These are phyloP conservation scores for Crocallis elinguaria DNA, from an alignment of 2,888 invertebrate genomes.

Conservation along the genomic window DNA sequence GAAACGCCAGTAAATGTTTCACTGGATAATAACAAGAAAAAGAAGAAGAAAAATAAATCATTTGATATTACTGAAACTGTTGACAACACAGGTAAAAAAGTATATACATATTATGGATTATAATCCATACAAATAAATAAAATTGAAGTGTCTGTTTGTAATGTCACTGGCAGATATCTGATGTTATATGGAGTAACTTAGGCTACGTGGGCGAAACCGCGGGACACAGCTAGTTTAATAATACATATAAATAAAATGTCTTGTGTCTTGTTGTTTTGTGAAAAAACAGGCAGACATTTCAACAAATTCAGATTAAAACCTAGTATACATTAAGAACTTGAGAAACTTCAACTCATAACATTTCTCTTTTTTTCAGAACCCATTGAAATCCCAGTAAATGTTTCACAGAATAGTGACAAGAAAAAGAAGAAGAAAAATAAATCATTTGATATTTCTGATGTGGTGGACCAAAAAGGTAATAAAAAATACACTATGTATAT, in stretches of 20 bases:
- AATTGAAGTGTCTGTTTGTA: no score
- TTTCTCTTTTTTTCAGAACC: constrained; percentile 3
- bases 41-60: constrained; percentile 20
- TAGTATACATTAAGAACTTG: no score
- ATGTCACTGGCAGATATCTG: no score
- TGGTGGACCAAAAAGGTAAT: constrained; percentile 2
- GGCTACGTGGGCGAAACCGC: no score
- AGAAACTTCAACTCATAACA: no score
- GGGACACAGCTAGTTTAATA: no score
- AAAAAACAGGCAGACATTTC: no score
- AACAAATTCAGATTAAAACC: no score
- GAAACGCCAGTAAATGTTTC: not conserved
- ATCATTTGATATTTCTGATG: constrained; percentile 11
- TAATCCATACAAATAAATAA: not conserved
- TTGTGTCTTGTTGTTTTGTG: no score
- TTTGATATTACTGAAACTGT: constrained; percentile 10
- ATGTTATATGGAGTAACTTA: no score
- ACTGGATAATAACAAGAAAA: constrained; percentile 14
- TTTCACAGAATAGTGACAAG: constrained; percentile 5
- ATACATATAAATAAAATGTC: not conserved
- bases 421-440: constrained; percentile 26
- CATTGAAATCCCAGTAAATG: not conserved
- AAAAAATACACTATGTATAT: no score
- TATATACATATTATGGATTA: not conserved
- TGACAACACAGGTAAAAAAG: constrained; percentile 3